Conservation (phyloP, 2,113 vertebrate species). For the Neolamprologus modestus region DNA sequence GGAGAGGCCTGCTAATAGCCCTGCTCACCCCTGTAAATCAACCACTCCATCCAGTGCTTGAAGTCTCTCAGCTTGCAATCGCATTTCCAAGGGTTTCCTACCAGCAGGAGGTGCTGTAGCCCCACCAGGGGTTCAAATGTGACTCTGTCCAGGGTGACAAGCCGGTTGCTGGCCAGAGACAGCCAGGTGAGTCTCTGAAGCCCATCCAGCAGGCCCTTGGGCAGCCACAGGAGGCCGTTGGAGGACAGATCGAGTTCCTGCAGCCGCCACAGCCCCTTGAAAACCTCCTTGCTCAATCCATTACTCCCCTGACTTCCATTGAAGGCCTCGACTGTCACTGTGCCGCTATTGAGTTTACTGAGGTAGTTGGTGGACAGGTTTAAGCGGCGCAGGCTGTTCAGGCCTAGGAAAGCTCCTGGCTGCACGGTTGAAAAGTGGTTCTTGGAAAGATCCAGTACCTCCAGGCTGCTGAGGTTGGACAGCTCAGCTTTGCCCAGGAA, state of each 20-base stretch:
- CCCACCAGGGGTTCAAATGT: slow-evolving; percentile 81
- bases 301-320: slow-evolving; percentile 68
- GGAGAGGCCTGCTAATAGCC: neutral
- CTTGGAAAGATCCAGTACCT: slow-evolving; percentile 65
- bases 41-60: slow-evolving; percentile 96
- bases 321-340: slow-evolving; percentile 60
- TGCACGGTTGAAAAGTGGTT: slow-evolving; percentile 81
- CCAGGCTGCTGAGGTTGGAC: slow-evolving; percentile 47
- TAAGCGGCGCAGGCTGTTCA: slow-evolving; percentile 77
- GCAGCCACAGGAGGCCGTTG: slow-evolving; percentile 79
- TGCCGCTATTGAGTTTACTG: slow-evolving; percentile 72
- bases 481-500: slow-evolving; percentile 22
- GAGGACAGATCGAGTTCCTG: slow-evolving; percentile 84
- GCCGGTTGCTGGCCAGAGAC: slow-evolving; percentile 80
- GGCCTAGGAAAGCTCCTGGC: slow-evolving; percentile 74
- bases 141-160: slow-evolving; percentile 79
- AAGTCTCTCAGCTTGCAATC: slow-evolving; percentile 88
- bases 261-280: slow-evolving; percentile 73
- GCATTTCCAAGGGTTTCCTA: slow-evolving; percentile 91
- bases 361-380: slow-evolving; percentile 91
- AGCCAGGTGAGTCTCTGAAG: slow-evolving; percentile 80
- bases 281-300: slow-evolving; percentile 78
- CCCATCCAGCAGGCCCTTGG: slow-evolving; percentile 78
- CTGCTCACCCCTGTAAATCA: slow-evolving; percentile 84
- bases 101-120: slow-evolving; percentile 80